These are phyloP conservation scores for Cataglyphis livida DNA, from an alignment of 2,888 invertebrate species.

Conservation along the genomic window DNA sequence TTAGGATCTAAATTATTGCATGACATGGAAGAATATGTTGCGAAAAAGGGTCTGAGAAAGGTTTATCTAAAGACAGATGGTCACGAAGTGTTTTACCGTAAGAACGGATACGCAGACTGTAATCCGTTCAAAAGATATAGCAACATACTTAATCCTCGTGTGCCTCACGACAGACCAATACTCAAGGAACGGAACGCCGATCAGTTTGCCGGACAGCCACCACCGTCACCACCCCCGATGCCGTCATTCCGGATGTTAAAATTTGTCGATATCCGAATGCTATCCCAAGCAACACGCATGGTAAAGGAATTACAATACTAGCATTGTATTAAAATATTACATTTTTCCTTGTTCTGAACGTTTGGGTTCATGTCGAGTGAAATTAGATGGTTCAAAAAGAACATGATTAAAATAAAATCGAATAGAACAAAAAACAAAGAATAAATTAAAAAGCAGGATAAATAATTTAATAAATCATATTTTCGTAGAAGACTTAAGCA, in stretches of 20 bases:
- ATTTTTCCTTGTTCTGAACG: background rate
- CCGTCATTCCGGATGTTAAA: slow-evolving; percentile 76
- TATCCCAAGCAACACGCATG: slow-evolving; percentile 84
- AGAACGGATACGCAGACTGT: too few species aligned
- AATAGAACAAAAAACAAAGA: background rate
- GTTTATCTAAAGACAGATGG: slow-evolving; percentile 91
- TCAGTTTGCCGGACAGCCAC: slow-evolving; percentile 79
- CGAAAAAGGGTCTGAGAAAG: slow-evolving; percentile 88
- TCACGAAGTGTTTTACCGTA: slow-evolving; percentile 91
- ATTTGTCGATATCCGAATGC: slow-evolving; percentile 70
- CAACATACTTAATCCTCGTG: too few species aligned
- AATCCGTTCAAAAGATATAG: too few species aligned
- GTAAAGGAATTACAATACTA: slow-evolving; percentile 77
- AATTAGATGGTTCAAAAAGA: background rate
- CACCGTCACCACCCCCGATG: slow-evolving; percentile 85
- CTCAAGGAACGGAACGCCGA: slow-evolving; percentile 67
- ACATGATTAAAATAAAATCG: background rate
- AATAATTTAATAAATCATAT: background rate
- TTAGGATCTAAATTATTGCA: slow-evolving; percentile 92
- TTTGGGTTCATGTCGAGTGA: background rate
- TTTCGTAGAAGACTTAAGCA: background rate
- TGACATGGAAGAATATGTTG: slow-evolving; percentile 91
- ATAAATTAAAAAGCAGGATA: background rate
- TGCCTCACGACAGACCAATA: too few species aligned
- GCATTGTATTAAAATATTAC: slow-evolving; percentile 1